phyloP scores from a whole-genome alignment of 2,888 invertebrate genomes.

The Drosophila mulleri region DNA sequence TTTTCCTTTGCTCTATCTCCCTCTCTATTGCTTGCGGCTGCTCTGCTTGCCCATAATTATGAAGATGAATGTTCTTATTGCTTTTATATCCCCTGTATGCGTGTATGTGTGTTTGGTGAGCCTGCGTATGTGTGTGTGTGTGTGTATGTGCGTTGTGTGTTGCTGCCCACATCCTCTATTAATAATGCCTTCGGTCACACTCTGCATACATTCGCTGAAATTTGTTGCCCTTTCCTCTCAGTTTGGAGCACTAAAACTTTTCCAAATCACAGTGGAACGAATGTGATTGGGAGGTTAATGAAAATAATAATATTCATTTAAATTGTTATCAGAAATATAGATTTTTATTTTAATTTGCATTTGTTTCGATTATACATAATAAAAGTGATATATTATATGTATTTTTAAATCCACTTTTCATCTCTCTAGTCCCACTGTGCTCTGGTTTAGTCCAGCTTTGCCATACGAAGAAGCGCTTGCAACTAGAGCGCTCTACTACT shows the following conservation, averaged over 20 bases:
- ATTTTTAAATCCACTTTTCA: not conserved
- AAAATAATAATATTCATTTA: not conserved
- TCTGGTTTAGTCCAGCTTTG: conserved; percentile 25
- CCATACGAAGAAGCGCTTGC: conserved; percentile 33
- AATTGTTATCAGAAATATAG: too few species aligned
- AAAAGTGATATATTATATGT: too few species aligned
- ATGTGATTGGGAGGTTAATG: accelerated
- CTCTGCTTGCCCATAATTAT: conserved; percentile 66
- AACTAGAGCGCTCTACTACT: conserved; percentile 31
- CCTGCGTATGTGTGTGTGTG: conserved; percentile 18
- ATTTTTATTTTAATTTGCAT: too few species aligned
- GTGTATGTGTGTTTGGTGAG: conserved; percentile 9
- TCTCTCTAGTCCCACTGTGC: conserved; percentile 30
- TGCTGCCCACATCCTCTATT: conserved; percentile 75
- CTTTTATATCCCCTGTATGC: conserved; percentile 69
- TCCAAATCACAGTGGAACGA: conserved; percentile 43
- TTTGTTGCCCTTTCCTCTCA: conserved; percentile 62
- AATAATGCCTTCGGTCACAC: conserved; percentile 80
- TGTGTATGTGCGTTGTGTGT: conserved; percentile 19
- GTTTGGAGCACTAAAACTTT: conserved; percentile 50
- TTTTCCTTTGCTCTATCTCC: not conserved
- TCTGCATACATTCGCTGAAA: conserved; percentile 74
- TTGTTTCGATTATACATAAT: too few species aligned
- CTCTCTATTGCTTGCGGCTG: not conserved
- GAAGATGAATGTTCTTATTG: conserved; percentile 80